Base-by-base conservation (phyloP, 2,797 vertebrate species). In the Trematomus bernacchii region DNA sequence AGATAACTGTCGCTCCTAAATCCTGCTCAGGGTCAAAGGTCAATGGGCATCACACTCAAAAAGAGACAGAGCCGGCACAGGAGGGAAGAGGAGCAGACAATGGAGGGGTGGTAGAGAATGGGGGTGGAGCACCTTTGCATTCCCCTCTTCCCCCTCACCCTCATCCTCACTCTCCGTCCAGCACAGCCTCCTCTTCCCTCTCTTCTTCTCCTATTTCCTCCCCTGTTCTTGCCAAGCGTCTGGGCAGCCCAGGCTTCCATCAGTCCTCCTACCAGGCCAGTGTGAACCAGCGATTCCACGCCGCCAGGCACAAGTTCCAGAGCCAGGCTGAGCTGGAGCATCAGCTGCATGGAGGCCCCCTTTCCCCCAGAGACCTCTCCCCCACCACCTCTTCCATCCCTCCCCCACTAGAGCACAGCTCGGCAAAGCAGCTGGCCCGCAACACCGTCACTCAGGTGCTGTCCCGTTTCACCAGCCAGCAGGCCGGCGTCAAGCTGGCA, bases 371-470 rank as follows among this genome's bases (percentile, higher is more conserved):
- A 79, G 98, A 99, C 74, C 92, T 99, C 73, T 99, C 98, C 2
- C 98, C 98, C 2, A 98, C 97, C 46, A 93, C 98, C 40, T 71
- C 90, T 43, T 89, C 95, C n/a, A 87, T 96, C 16, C 92, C 96
- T 19, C 87, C 96, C 8, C 94, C 97, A 10, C 89, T 94, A 2
- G 98, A 99, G 78, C 97, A 97, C 94, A 93, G 80, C 73, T 69
- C 93, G 4, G 98, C 97, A 69, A 99, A 99, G 93, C 98, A 99
- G 94, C 90, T 98, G 79, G 98, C 98, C 10, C 97, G 98, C 62
- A 98, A 98, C 92, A 99, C 98, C 0, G 98, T 99, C 89, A 99
- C 98, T 27, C 98, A 99, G 95, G 98, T 99, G 88, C 95, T 99
- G 75, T 99, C 98, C 52, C 94, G 98, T 48, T 99, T 99, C 75